Evolutionary conservation across 2,797 vertebrate species (phyloP).

Genomic region (Hydrolagus colliei): DNA sequence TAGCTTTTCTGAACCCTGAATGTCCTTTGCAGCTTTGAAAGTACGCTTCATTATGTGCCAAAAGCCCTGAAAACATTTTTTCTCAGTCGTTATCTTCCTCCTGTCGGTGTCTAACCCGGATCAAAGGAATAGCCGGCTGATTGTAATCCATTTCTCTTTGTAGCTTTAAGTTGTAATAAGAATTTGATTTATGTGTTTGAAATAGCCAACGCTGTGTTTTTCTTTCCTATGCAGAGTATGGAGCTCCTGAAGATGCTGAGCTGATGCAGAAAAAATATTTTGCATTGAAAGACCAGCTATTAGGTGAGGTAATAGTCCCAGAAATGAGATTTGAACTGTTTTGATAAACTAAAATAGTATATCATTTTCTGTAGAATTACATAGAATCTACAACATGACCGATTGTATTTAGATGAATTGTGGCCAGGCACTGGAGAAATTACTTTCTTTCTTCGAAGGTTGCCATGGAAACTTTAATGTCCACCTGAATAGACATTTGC

Average conservation of each 20-base stretch:
- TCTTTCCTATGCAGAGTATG: slow-evolving; percentile 63
- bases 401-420: too few species aligned
- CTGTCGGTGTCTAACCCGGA: not conserved
- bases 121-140: not conserved
- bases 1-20: not conserved
- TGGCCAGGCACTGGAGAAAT: too few species aligned
- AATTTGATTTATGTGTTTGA: too few species aligned
- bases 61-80: not conserved
- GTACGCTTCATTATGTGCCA: not conserved
- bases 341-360: not conserved
- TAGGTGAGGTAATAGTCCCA: slow-evolving; percentile 64
- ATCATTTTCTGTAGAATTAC: too few species aligned
- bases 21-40: not conserved
- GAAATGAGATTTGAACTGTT: not conserved
- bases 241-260: slow-evolving; percentile 78
- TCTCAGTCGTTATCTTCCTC: not conserved
- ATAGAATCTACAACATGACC: too few species aligned
- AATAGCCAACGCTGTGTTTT: not conserved
- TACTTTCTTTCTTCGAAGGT: too few species aligned
- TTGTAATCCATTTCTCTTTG: too few species aligned
- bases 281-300: slow-evolving; percentile 75
- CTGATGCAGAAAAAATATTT: slow-evolving; percentile 62
- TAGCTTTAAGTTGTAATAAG: not conserved
- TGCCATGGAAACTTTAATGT: too few species aligned
- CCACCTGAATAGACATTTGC: too few species aligned